Evolutionary conservation across 53 echinoderm and acorn worm species (phyloP).

Genomic region (Stichopus horrens): DNA sequence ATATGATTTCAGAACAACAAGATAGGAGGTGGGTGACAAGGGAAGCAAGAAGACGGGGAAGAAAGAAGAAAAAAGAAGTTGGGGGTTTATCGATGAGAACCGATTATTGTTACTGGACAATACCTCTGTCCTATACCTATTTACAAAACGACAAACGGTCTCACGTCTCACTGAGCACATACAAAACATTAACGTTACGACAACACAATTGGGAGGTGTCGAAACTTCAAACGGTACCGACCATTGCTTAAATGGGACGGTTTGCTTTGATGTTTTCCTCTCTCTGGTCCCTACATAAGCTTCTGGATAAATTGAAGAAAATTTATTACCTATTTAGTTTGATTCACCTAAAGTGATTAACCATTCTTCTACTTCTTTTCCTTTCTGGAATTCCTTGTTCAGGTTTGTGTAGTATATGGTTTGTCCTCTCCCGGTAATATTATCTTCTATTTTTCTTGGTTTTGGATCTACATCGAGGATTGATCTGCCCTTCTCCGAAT

Average conservation of each 20-base stretch:
- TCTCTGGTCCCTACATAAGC: constrained; percentile 29
- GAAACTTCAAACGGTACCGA: constrained; percentile 30
- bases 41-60: not conserved
- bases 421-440: not conserved
- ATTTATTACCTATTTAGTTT: constrained; percentile 40
- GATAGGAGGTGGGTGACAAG: no score
- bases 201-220: constrained; percentile 26
- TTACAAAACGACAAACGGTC: not conserved
- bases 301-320: constrained; percentile 17
- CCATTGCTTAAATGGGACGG: constrained; percentile 10
- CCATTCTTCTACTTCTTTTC: not conserved
- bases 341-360: constrained; percentile 25
- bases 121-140: not conserved
- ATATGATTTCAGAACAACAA: no score
- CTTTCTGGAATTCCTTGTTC: not conserved
- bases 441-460: not conserved
- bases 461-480: not conserved
- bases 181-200: constrained; percentile 30
- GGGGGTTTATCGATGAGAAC: not conserved
- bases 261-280: constrained; percentile 25
- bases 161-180: constrained; percentile 24
- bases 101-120: not conserved
- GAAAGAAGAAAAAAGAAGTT: not conserved
- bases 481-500: not conserved
- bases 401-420: not conserved